Conservation (phyloP, 37 sponge, comb jelly and placozoan species). For the Mnemiopsis leidyi region DNA sequence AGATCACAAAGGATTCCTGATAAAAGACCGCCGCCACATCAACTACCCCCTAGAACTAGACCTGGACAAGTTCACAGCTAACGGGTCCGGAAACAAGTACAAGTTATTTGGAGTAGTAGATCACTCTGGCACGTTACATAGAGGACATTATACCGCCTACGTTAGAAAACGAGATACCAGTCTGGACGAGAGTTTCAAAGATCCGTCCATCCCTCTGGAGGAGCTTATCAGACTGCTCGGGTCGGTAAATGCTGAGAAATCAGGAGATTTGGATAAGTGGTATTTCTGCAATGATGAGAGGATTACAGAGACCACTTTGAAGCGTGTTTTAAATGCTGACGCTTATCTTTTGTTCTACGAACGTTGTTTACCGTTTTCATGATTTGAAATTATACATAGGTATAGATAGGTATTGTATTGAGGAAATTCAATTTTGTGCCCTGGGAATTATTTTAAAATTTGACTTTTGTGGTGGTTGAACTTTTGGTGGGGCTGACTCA, state of each 20-base stretch:
- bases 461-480: not conserved
- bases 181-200: slow-evolving; percentile 16
- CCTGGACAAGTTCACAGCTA: slow-evolving; percentile 73
- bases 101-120: slow-evolving; percentile 88
- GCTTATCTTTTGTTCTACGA: slow-evolving; percentile 98
- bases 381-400: not conserved
- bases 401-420: not conserved
- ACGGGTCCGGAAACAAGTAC: slow-evolving; percentile 71
- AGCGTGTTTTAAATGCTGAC: slow-evolving; percentile 75
- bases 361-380: slow-evolving; percentile 68
- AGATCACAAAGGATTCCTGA: slow-evolving; percentile 65
- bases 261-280: slow-evolving; percentile 71
- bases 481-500: not conserved
- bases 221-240: not conserved
- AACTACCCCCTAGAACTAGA: slow-evolving; percentile 81
- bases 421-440: too few species aligned
- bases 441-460: too few species aligned
- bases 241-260: slow-evolving; percentile 1
- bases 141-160: slow-evolving; percentile 94
- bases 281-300: slow-evolving; percentile 86
- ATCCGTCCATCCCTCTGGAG: not conserved
- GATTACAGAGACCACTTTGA: slow-evolving; percentile 68
- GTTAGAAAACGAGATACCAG: slow-evolving; percentile 66
- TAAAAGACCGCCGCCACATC: slow-evolving; percentile 80
- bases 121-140: slow-evolving; percentile 83